phyloP scores from a whole-genome alignment of 2,113 vertebrate genomes.

The Tursiops truncatus region DNA sequence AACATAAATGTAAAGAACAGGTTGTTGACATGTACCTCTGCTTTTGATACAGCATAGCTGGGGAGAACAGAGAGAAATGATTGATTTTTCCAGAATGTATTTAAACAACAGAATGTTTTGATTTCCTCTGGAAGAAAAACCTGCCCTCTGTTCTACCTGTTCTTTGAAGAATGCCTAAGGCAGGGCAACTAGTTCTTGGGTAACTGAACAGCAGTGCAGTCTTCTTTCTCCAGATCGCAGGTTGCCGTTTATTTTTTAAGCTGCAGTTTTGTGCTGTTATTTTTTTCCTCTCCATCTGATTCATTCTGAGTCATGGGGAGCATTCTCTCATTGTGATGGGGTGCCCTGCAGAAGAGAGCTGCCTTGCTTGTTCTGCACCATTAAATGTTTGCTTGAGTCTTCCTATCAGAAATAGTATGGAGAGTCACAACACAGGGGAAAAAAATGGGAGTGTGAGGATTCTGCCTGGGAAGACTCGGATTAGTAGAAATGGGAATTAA shows the following conservation, averaged over 20 bases:
- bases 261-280: constrained; percentile 63
- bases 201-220: constrained; percentile 50
- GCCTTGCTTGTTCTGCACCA: constrained; percentile 83
- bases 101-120: constrained; percentile 58
- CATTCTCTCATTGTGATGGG: constrained; percentile 75
- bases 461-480: constrained; percentile 74
- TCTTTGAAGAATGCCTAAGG: background rate
- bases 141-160: background rate
- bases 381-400: constrained; percentile 84
- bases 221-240: constrained; percentile 53
- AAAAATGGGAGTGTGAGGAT: constrained; percentile 63
- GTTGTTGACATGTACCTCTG: background rate
- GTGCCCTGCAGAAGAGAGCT: constrained; percentile 76
- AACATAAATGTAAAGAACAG: background rate
- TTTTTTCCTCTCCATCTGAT: constrained; percentile 75
- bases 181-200: background rate
- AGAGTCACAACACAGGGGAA: constrained; percentile 65
- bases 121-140: constrained; percentile 28
- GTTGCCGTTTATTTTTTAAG: constrained; percentile 74
- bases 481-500: constrained; percentile 59
- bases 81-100: constrained; percentile 51
- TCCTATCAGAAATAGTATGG: constrained; percentile 80
- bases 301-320: constrained; percentile 85
- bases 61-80: constrained; percentile 12
- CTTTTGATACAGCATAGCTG: constrained; percentile 44